Evolutionary conservation across 2,888 invertebrate species (phyloP), one percentile per base, ranked within the genome.

Genomic region (Micoletzkya japonica): DNA sequence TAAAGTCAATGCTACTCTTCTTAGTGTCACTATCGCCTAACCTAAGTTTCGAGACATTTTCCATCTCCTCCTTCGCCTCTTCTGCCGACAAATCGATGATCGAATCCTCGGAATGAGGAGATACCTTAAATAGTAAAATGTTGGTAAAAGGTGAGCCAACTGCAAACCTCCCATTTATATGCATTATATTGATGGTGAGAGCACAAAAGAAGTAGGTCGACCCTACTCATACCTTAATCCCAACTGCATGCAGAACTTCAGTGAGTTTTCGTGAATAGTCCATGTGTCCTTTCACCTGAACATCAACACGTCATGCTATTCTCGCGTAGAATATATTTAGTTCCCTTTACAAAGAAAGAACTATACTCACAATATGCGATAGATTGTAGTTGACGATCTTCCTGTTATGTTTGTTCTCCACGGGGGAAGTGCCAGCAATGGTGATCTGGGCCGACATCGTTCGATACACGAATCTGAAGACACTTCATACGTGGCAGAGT

Each of bases 311-410:
- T 34, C 24, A 3, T 28, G 7, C 57, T 32, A 4, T n/a, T 7
- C 2, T 17, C 20, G 7, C 3, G 39, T n/a, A 2, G 14, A 59
- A 59, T 34, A 59, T 36, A 37, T 58, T 2, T 4, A 58, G 26
- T 58, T 3, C 0, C 28, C 24, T 52, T 52, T 4, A 26, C 36
- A 36, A 36, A 58, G 34, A 34, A 26, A 2, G 26, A 59, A 59
- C n/a, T 57, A 49, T 54, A 71, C 73, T 73, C 44, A 90, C 90
- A 85, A 90, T 87, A 74, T 88, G 87, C 72, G 88, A 89, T 32
- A 90, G 86, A 80, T 90, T 90, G 72, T 90, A 86, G 84, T 90
- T 90, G 71, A 87, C 87, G 85, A 90, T 89, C 76, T 89, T 86
- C 56, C 88, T 81, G 76, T 88, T 86, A 26, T 87, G 81, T 85